Percentiles rank a stretch among this genome's conserved stretches.
These are phyloP conservation scores for Nomada hirtipes DNA, from an alignment of 2,888 invertebrate genomes.

Conservation along the genomic window DNA sequence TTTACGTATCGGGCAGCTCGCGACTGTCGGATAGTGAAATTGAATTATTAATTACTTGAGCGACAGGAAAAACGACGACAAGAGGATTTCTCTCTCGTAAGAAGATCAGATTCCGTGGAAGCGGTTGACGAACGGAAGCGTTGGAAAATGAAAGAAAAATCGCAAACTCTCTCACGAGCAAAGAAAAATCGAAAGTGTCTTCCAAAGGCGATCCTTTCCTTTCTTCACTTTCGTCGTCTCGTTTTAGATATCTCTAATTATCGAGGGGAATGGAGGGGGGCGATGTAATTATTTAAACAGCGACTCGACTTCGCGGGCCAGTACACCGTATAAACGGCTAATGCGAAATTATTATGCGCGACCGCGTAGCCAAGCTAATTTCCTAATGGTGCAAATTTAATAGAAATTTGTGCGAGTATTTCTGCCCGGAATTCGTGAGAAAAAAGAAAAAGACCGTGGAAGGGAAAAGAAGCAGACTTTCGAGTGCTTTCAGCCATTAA, in stretches of 20 bases:
- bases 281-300: slow-evolving; percentile 47
- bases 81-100: neutral
- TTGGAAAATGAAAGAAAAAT: no score
- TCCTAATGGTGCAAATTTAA: slow-evolving; percentile 69
- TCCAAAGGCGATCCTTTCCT: neutral
- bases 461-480: slow-evolving; percentile 17
- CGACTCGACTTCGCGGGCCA: slow-evolving; percentile 13
- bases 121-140: no score
- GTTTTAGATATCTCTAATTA: slow-evolving; percentile 35
- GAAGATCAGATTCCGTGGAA: slow-evolving; percentile 10
- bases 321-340: slow-evolving; percentile 57
- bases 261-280: neutral
- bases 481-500: slow-evolving; percentile 32
- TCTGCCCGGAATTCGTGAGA: neutral
- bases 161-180: no score
- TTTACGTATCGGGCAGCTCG: slow-evolving; percentile 8
- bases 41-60: slow-evolving; percentile 72
- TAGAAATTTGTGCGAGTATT: slow-evolving; percentile 50
- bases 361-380: slow-evolving; percentile 62
- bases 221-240: neutral
- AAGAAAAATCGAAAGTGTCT: neutral
- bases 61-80: slow-evolving; percentile 35
- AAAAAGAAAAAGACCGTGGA: neutral
- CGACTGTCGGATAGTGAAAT: slow-evolving; percentile 65
- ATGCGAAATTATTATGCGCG: slow-evolving; percentile 54